Percentiles rank a stretch among this genome's conserved stretches.
phyloP scores from a whole-genome alignment of 2,113 vertebrate species.

The Nibea albiflora region DNA sequence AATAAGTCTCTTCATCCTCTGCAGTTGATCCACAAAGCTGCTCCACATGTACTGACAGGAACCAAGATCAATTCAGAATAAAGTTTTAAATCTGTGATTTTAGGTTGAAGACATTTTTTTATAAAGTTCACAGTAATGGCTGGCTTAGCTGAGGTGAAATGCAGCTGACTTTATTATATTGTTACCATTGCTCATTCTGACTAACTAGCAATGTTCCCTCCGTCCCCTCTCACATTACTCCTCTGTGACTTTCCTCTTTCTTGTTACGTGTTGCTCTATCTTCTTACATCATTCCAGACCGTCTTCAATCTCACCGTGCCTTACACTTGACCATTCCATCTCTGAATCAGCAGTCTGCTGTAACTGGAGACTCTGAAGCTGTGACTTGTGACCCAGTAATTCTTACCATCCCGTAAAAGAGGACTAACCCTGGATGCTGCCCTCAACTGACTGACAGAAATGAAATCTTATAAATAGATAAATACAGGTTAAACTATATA shows the following conservation, averaged over 20 bases:
- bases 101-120: too few relatives aligned
- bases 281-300: slow-evolving; percentile 7
- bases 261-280: slow-evolving; percentile 3
- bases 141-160: not conserved
- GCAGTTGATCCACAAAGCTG: too few relatives aligned
- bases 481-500: not conserved
- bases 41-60: too few relatives aligned
- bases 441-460: not conserved
- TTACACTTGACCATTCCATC: not conserved
- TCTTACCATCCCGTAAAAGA: slow-evolving; percentile 24
- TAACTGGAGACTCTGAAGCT: slow-evolving; percentile 36
- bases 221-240: not conserved
- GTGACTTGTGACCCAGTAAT: slow-evolving; percentile 49
- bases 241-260: not conserved
- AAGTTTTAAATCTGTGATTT: too few relatives aligned
- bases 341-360: slow-evolving; percentile 52
- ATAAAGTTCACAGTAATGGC: too few relatives aligned
- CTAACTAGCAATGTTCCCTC: not conserved
- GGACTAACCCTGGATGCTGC: slow-evolving; percentile 23
- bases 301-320: slow-evolving; percentile 3
- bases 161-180: not conserved
- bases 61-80: too few relatives aligned
- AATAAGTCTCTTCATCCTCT: too few relatives aligned
- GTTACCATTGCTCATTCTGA: not conserved
- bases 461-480: not conserved